phyloP scores from a whole-genome alignment of 1,140 invertebrate species.

The Globodera rostochiensis region DNA sequence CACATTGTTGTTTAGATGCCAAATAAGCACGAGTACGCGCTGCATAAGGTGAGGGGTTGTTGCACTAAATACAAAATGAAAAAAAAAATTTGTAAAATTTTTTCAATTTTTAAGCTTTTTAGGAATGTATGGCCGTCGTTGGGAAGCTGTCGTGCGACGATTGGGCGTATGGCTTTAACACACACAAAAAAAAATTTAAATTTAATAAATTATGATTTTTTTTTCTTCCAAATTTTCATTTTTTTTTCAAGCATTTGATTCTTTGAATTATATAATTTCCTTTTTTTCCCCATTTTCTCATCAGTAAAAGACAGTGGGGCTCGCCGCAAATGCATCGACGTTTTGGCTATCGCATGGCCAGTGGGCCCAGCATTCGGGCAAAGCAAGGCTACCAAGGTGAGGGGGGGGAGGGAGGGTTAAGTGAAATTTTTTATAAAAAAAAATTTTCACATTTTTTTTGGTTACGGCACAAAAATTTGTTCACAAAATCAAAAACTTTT shows the following conservation, averaged over 20 bases:
- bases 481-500: conserved; percentile 61
- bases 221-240: not conserved
- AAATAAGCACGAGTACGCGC: conserved; percentile 80
- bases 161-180: conserved; percentile 69
- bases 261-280: not conserved
- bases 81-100: not conserved
- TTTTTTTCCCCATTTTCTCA: no score
- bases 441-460: not conserved
- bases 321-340: conserved; percentile 64
- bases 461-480: not conserved
- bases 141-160: conserved; percentile 82
- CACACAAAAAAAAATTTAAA: not conserved
- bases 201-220: no score
- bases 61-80: no score
- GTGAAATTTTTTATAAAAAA: not conserved
- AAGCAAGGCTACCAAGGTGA: not conserved
- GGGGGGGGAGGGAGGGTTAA: not conserved
- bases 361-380: conserved; percentile 60
- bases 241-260: no score
- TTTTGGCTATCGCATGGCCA: conserved; percentile 71
- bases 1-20: conserved; percentile 64
- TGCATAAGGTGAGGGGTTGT: conserved; percentile 70
- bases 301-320: conserved; percentile 48
- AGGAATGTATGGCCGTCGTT: conserved; percentile 83
- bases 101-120: not conserved